phyloP scores from a whole-genome alignment of 2,888 invertebrate species.

The Scaptomyza parva region DNA sequence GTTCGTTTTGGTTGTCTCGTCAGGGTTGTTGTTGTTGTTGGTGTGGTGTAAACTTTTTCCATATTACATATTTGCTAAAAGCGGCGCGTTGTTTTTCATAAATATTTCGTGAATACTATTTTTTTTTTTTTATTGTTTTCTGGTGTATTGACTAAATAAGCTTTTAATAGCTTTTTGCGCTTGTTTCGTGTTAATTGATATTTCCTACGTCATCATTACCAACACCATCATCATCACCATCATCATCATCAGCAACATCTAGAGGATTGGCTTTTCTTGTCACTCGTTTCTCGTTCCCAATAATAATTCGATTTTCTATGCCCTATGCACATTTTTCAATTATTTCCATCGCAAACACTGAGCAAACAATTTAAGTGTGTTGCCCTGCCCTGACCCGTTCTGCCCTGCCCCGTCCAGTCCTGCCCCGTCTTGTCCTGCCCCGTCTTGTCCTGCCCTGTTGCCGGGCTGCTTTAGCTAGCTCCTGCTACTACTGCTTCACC shows the following conservation, averaged over 20 bases:
- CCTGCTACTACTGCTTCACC: not conserved
- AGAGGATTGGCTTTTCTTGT: constrained; percentile 12
- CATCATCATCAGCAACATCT: constrained; percentile 10
- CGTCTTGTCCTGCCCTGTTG: not conserved
- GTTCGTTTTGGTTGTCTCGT: constrained; percentile 18
- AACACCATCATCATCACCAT: constrained; percentile 9
- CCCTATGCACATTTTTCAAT: constrained; percentile 72
- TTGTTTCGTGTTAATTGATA: constrained; percentile 69
- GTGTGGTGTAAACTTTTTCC: constrained; percentile 11
- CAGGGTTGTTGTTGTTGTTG: not conserved
- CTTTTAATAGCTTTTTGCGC: constrained; percentile 75
- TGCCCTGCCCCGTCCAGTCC: not conserved
- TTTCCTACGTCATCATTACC: constrained; percentile 48
- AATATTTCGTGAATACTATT: constrained; percentile 52
- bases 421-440: not conserved
- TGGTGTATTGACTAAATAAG: constrained; percentile 71
- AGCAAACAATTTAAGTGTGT: constrained; percentile 47
- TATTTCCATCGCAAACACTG: constrained; percentile 58
- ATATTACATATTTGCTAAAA: constrained; percentile 47
- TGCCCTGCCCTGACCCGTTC: not conserved
- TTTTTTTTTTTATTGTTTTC: constrained; percentile 48
- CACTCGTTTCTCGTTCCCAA: constrained; percentile 53
- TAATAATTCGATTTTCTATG: constrained; percentile 72
- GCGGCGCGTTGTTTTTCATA: constrained; percentile 47
- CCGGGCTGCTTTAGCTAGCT: not conserved